A percentile compares a stretch with the other conserved stretches of the same genome.
Evolutionary conservation across 2,888 invertebrate genomes (phyloP).

Genomic region (Cancer borealis): DNA sequence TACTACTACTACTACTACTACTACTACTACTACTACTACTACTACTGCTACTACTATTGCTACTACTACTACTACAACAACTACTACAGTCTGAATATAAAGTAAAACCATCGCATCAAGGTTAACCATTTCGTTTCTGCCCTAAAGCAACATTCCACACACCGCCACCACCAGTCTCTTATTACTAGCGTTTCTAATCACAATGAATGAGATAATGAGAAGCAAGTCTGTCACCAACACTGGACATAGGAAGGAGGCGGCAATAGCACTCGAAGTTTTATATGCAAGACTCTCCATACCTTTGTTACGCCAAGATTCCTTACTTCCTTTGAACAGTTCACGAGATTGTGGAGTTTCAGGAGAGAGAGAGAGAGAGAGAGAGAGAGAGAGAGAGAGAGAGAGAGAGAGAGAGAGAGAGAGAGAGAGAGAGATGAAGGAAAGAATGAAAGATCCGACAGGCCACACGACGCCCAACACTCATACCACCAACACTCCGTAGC

Average conservation of each 20-base stretch:
- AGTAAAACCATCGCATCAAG: background rate
- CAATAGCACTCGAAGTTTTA: background rate
- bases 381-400: constrained; percentile 49
- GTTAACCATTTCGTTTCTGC: background rate
- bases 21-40: background rate
- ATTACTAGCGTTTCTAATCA: background rate
- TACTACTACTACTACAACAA: background rate
- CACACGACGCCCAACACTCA: background rate
- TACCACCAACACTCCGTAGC: background rate
- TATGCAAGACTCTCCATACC: background rate
- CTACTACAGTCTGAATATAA: background rate
- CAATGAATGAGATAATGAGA: background rate
- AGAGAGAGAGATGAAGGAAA: constrained; percentile 22
- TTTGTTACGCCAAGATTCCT: background rate
- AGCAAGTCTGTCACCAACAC: background rate
- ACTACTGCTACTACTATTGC: background rate
- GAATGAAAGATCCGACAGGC: background rate
- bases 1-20: background rate
- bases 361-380: background rate
- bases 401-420: constrained; percentile 53
- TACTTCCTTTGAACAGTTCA: background rate
- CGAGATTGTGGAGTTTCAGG: background rate
- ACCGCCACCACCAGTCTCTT: background rate
- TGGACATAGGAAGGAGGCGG: background rate
- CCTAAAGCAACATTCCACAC: background rate